Base-by-base conservation (phyloP, 2,888 invertebrate species). In the Hydropsyche betteni region DNA sequence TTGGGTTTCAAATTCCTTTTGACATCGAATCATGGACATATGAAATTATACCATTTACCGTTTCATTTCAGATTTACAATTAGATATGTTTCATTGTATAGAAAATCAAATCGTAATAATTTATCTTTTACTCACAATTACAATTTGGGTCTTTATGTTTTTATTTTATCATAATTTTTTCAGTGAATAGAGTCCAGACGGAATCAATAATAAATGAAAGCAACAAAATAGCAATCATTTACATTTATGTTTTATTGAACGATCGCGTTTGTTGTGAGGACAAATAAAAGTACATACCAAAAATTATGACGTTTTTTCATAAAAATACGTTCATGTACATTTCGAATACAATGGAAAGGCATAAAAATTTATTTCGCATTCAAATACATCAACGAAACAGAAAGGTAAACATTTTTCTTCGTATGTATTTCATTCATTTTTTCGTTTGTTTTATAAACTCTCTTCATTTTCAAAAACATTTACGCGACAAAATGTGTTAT, bases 101-200 rank as follows among this genome's bases (percentile, higher is more conserved):
- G 14, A 8, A 55, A 14, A 51, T 51, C 16, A 16, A 55, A n/a
- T 55, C 6, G 4, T n/a, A 55, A 55, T 6, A 16, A 55, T n/a
- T n/a, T n/a, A 6, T 55, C 12, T 55, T 16, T n/a, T 4, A 14
- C 6, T 8, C n/a, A 55, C 6, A 12, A 55, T 55, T 55, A 14
- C 12, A 55, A 55, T 55, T n/a, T 16, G 4, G 12, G n/a, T 55
- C 36, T 33, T 36, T n/a, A 36, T 64, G 12, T 64, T 64, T 33
- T 24, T 33, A 5, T 64, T 64, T 34, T 12, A 64, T 64, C 12
- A 36, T 12, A 12, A 64, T 64, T 34, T 64, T 64, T 24, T 34
- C 1, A 64, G 36, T 64, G 36, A 64, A 64, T 64, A 64, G n/a
- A 64, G 64, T 64, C 64, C 36, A 64, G 64, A 64, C 64, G n/a